Conservation (phyloP, 2,113 vertebrate genomes). For the Lethenteron reissneri region DNA sequence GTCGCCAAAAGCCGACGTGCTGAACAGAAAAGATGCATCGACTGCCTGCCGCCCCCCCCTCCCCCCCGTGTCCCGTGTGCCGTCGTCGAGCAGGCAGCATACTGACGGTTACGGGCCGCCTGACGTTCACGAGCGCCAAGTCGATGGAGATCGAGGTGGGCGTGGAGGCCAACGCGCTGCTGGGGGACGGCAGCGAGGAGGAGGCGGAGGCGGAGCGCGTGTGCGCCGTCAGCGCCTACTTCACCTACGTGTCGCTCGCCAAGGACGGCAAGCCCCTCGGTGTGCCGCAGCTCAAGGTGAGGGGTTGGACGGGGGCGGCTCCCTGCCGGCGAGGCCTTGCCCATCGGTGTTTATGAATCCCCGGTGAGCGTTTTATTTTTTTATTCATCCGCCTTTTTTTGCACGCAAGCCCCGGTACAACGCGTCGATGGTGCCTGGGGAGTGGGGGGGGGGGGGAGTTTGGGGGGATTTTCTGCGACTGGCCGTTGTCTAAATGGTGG, state of each 20-base stretch:
- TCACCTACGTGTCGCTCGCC: conserved; percentile 76
- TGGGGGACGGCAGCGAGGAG: conserved; percentile 13
- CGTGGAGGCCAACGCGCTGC: conserved; percentile 46
- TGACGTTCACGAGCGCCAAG: conserved; percentile 76
- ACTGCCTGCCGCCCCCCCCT: no score
- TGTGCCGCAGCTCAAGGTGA: conserved; percentile 56
- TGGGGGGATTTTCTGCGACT: no score
- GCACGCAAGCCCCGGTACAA: no score
- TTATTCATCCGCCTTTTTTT: no score
- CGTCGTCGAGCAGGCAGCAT: conserved; percentile 32
- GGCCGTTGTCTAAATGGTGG: no score
- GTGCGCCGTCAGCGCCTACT: conserved; percentile 57
- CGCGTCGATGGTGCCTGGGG: no score
- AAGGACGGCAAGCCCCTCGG: conserved; percentile 43
- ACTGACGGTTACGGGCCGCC: conserved; percentile 61
- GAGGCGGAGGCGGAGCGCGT: conserved; percentile 30
- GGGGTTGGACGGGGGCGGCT: conserved; percentile 13
- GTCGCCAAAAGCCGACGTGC: no score
- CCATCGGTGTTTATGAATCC: background rate
- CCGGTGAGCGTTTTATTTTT: background rate
- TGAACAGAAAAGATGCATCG: no score
- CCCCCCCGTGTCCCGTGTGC: no score
- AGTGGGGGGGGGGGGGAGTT: no score
- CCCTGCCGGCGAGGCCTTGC: background rate
- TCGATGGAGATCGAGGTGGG: conserved; percentile 94